Base-by-base conservation (phyloP, 1,140 invertebrate species). In the Lepidotrigona ventralis region DNA sequence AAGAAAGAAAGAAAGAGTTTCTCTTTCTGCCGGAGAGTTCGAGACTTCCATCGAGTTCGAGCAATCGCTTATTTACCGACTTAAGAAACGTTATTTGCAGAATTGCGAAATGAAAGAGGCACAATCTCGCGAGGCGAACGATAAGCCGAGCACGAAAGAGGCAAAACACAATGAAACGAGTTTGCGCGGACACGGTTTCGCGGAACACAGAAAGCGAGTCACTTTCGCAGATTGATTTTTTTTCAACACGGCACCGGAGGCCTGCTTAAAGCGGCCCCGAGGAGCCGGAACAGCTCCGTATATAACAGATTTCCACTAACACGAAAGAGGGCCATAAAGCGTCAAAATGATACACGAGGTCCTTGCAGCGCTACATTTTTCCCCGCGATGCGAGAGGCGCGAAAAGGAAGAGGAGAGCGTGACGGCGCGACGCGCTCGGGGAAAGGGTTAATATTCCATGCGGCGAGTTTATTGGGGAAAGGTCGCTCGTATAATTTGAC, bases 401-500 rank as follows among this genome's bases (percentile, higher is more conserved):
- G 9, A 14, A 1, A 46, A 53, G 66, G 3, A 56, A 60, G 60
- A 60, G 73, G 73, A 60, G 39, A 60, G 4, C 15, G 23, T 14
- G 21, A 3, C 63, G 63, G 17, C 23, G 39, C 39, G 39, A 0
- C 39, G 39, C 63, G 58, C 66, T 12, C 26, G 33, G 26, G 39
- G n/a, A 21, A 78, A 83, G 80, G 77, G 77, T 88, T 88, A 86
- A 88, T 86, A 86, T 66, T 83, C 54, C 69, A 73, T 72, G 71
- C 53, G 80, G 84, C 23, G 87, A 83, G 69, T 88, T 88, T 88
- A 88, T 88, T 69, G 86, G 76, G 56, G 77, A 63, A 90, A 90
- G 87, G 86, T 88, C 90, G 88, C 86, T 91, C 81, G 90, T 89
- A 84, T 91, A 92, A 93, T 93, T 92, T 90, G 88, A 90, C 91